Evolutionary conservation across 2,797 vertebrate genomes (phyloP), one percentile per base, ranked within the genome.

Genomic region (Momotus momota): DNA sequence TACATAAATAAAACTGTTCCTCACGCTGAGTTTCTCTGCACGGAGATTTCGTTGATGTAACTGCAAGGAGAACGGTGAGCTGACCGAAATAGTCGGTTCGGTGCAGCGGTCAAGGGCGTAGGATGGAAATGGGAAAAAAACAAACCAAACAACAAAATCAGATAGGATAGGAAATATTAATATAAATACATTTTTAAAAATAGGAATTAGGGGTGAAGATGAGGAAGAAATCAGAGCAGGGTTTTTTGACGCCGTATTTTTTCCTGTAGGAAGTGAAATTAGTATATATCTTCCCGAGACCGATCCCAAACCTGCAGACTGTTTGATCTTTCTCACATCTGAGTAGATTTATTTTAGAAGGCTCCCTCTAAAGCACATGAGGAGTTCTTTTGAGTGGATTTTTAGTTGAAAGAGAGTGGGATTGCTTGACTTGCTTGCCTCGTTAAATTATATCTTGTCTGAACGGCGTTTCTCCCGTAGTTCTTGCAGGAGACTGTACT

Each of bases 301-400:
- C 6, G 5, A 45, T 48, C 14, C 29, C 3, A 4, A 27, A 49
- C 33, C 7, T 7, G 6, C 0, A 0, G 29, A 10, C 10, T 82
- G 1, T 79, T 69, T 1, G 2, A 33, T 91, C 49, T 81, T 86
- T 86, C 21, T 91, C 45, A 21, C 21, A 41, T 80, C 38, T 40
- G 22, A 67, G 25, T 66, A 51, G 45, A 27, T 96, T 62, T 90
- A 33, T 62, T 93, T 71, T 43, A 72, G 57, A 89, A 65, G n/a
- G 18, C 7, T 74, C 1, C 1, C 22, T 70, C 8, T 58, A n/a
- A 86, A 93, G 58, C 29, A n/a, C 8, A 14, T 35, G 41, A 86
- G 21, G 51, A 73, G 26, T 80, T 83, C 22, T 72, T 77, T 48
- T 61, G 87, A 46, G n/a, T 18, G 10, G 15, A 38, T 61, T 81